Base-by-base conservation (phyloP, 2,797 vertebrate genomes). In the Cryptoprocta ferox region DNA sequence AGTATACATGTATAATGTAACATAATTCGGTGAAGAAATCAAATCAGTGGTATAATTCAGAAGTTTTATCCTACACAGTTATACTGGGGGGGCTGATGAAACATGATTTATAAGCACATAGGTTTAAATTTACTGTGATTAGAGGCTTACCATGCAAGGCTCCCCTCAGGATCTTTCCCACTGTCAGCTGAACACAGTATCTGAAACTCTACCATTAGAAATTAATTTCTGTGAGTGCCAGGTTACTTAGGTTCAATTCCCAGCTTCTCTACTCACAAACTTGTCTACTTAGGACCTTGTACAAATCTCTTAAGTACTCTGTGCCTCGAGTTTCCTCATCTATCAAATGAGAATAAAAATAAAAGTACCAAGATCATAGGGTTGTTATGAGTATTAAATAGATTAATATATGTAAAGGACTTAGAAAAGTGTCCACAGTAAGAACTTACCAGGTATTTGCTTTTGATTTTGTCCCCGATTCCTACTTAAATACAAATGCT, bases 141-240 rank as follows among this genome's bases (percentile, higher is more conserved):
- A 24, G 63, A 76, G 8, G 26, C 18, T 66, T 75, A 35, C 50
- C 16, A 5, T 6, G 7, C 30, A 16, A n/a, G 56, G 7, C 6
- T 61, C 19, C 71, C 80, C 21, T 91, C 70, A 28, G 50, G 65
- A 39, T 63, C 7, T 84, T 10, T 45, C 63, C 13, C 42, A 19
- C 4, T 63, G 42, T 30, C 73, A 48, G 6, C 26, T 53, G 14
- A 45, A 91, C 73, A 45, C 5, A n/a, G 56, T 35, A 9, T 92
- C 93, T 88, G 56, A 82, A 88, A 79, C 95, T 83, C 53, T 65
- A 50, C 59, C 76, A 61, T 93, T 80, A 87, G 32, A 76, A 10
- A 78, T 73, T 63, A 85, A 56, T 91, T 84, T 83, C 73, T 56
- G 0, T 88, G 59, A 11, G 2, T 53, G 12, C 59, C 76, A n/a